Percentiles rank a stretch among this genome's conserved stretches.
phyloP scores from a whole-genome alignment of 2,888 invertebrate genomes.

The Eurytoma adleriae region DNA sequence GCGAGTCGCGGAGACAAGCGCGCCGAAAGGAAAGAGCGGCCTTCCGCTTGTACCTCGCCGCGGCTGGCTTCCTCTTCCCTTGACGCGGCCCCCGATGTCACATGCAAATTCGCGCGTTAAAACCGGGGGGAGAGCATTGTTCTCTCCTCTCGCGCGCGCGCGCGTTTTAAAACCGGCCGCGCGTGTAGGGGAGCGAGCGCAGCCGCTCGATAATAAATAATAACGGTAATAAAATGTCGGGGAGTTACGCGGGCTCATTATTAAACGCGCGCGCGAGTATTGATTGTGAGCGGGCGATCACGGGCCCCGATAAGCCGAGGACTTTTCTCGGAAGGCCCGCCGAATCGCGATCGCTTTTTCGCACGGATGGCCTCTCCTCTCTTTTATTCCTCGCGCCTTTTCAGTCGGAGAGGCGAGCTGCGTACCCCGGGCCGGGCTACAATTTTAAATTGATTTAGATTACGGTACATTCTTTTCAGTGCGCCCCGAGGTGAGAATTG shows the following conservation, averaged over 20 bases:
- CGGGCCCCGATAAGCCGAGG: conserved; percentile 61
- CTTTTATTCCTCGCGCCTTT: neutral
- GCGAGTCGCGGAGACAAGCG: neutral
- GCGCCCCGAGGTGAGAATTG: neutral
- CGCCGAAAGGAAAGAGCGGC: neutral
- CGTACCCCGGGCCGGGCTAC: neutral
- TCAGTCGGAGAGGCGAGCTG: neutral
- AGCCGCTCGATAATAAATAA: conserved; percentile 67
- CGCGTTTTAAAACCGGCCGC: conserved; percentile 5
- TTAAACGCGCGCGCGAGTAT: conserved; percentile 65
- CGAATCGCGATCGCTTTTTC: neutral
- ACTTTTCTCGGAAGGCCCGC: conserved; percentile 63
- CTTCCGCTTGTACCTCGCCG: neutral
- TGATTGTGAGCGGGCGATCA: conserved; percentile 63
- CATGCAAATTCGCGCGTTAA: conserved; percentile 59
- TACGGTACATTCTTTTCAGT: neutral
- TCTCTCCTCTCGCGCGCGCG: conserved; percentile 48
- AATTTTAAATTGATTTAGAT: conserved; percentile 2
- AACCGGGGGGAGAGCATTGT: conserved; percentile 59
- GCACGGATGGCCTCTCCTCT: neutral
- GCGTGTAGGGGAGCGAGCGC: neutral
- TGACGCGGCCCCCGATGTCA: conserved; percentile 38
- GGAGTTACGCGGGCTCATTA: conserved; percentile 66
- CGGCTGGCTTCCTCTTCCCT: neutral
- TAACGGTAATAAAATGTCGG: conserved; percentile 68